Evolutionary conservation across 1,140 invertebrate species (phyloP), one percentile per base, ranked within the genome.

Genomic region (Eriocheir sinensis): DNA sequence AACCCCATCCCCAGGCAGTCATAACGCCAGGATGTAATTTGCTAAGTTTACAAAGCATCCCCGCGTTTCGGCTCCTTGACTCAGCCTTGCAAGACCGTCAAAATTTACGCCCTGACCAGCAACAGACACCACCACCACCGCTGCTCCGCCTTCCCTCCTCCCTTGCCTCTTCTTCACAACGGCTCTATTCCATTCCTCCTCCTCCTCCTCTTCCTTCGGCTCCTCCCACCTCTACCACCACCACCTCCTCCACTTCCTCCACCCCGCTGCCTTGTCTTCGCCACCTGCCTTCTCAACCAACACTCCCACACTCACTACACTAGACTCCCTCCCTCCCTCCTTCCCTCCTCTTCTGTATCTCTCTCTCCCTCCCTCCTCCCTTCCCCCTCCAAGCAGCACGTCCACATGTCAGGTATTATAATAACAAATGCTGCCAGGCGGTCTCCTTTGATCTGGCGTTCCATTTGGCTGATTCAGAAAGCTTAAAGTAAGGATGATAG

Each of bases 331-430:
- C 21, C 60, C 27, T 72, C 60, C 27, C 27, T n/a, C 60, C 60
- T 72, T n/a, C 60, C 60, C 44, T 48, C n/a, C 21, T 2, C 60
- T 72, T 12, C 48, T 53, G 44, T 48, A 48, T 4, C 44, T 72
- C 12, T 0, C 27, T n/a, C 60, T 72, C 21, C 60, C 27, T 72
- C 60, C 27, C 27, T n/a, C 60, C 60, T 72, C 60, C 4, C 60
- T 72, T 1, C 3, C n/a, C 60, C 60, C 27, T 27, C 21, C n/a
- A 72, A 72, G 60, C 60, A 21, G 21, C 60, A 0, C 27, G 60
- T 72, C 60, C 60, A n/a, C 60, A 72, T 72, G 60, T 72, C 60
- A 21, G n/a, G 60, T n/a, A 72, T 72, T 72, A 72, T 72, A 72
- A 72, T 72, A 72, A 72, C n/a, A 72, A 72, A 72, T n/a, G 60